A percentile compares a stretch with the other conserved stretches of the same genome.
phyloP scores from a whole-genome alignment of 2,888 invertebrate species.

The Heliconius erato region DNA sequence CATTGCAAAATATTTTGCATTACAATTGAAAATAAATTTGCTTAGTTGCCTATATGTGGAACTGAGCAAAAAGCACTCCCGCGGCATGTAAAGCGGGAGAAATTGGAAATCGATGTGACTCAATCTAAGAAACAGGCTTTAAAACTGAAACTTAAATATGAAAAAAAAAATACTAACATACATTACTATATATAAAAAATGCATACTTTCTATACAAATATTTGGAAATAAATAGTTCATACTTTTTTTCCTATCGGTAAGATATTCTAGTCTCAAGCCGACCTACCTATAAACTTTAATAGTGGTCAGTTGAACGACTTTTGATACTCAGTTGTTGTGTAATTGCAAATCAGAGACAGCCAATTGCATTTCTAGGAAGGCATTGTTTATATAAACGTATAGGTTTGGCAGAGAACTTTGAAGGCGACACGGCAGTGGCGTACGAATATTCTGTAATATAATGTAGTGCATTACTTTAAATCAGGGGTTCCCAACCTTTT shows the following conservation, averaged over 20 bases:
- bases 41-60: too few relatives aligned
- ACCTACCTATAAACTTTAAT: constrained; percentile 55
- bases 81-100: too few relatives aligned
- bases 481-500: too few relatives aligned
- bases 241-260: not conserved
- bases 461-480: not conserved
- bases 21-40: too few relatives aligned
- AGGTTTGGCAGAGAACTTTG: constrained; percentile 25
- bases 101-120: too few relatives aligned
- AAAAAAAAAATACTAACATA: too few relatives aligned
- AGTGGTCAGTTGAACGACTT: constrained; percentile 51
- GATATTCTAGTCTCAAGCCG: constrained; percentile 35
- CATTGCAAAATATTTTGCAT: too few relatives aligned
- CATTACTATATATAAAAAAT: too few relatives aligned
- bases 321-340: constrained; percentile 49
- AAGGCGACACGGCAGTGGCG: constrained; percentile 18
- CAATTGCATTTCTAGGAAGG: constrained; percentile 32
- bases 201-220: not conserved
- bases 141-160: too few relatives aligned
- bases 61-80: too few relatives aligned
- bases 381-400: constrained; percentile 35
- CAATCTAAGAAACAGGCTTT: too few relatives aligned
- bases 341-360: constrained; percentile 48
- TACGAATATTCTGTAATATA: constrained; percentile 23
- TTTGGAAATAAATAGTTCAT: not conserved